Conservation (phyloP, 2,888 invertebrate species). For the Clivina fossor region DNA sequence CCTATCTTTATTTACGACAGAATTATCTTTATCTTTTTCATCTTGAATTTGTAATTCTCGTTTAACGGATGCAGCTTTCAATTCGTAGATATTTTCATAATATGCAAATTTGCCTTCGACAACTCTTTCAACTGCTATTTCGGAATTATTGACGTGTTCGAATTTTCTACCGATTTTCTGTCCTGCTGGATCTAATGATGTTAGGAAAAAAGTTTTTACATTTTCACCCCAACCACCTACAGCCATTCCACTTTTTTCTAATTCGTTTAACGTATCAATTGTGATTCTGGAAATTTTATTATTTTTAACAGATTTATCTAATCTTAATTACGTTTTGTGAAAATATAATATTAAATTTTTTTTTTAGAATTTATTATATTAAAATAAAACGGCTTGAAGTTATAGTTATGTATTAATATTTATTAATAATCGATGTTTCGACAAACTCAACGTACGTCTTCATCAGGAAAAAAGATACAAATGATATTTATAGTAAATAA, state of each 20-base stretch:
- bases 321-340: too few relatives aligned
- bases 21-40: conserved; percentile 43
- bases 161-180: conserved; percentile 69
- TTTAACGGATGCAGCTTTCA: conserved; percentile 66
- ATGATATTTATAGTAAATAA: too few relatives aligned
- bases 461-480: too few relatives aligned
- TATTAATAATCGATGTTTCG: too few relatives aligned
- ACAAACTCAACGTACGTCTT: too few relatives aligned
- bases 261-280: conserved; percentile 72
- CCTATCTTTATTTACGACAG: conserved; percentile 38
- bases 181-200: conserved; percentile 67
- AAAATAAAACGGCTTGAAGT: too few relatives aligned
- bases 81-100: conserved; percentile 74
- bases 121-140: conserved; percentile 66
- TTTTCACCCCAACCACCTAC: conserved; percentile 75
- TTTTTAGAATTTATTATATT: too few relatives aligned
- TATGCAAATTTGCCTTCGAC: conserved; percentile 73
- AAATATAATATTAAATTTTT: too few relatives aligned
- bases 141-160: conserved; percentile 62
- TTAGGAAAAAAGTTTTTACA: conserved; percentile 68
- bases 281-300: conserved; percentile 61
- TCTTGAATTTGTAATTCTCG: conserved; percentile 54
- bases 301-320: neutral
- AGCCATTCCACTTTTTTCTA: conserved; percentile 65
- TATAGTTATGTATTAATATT: too few relatives aligned